Evolutionary conservation across 2,888 invertebrate species (phyloP), one percentile per base, ranked within the genome.

Genomic region (Bombyx huttoni): DNA sequence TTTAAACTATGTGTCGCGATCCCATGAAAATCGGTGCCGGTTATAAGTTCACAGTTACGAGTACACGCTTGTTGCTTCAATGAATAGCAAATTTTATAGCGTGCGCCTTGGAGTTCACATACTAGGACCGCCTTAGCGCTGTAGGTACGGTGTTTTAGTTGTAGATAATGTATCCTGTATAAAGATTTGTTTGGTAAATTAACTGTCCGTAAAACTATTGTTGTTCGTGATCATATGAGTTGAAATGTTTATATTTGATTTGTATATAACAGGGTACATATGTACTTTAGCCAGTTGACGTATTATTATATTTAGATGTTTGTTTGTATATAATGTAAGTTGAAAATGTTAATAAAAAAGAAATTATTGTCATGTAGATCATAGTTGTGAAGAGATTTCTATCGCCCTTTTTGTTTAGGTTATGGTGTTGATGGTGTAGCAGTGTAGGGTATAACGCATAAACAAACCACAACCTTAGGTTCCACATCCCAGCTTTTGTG

Each of bases 281-380:
- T 58, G 70, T 76, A 75, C 69, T 72, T 75, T 59, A 72, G 68
- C 68, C 72, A 75, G 68, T 73, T 63, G 63, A 73, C 65, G 70
- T 78, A 75, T 77, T 77, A 73, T 63, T 73, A 67, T 65, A 58
- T 68, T 70, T 73, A 71, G 65, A 63, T 70, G 62, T 75, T 69
- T 85, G 80, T 85, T 84, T 74, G 84, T 82, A 83, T 67, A 70
- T 78, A 69, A 65, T 61, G 60, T 73, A 70, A 70, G 68, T 61
- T 61, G 65, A 58, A 61, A 52, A 54, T 55, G 50, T 54, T 51
- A 58, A 24, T 24, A 24, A 24, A 24, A 24, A 24, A 5, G 24
- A 24, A 24, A 24, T 24, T 24, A 24, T 24, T 24, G 24, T 24
- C 24, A 24, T 24, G 24, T 24, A 24, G 24, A 24, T 24, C 24